Base-by-base conservation (phyloP, 2,113 vertebrate species). In the Coptodon rendalli region DNA sequence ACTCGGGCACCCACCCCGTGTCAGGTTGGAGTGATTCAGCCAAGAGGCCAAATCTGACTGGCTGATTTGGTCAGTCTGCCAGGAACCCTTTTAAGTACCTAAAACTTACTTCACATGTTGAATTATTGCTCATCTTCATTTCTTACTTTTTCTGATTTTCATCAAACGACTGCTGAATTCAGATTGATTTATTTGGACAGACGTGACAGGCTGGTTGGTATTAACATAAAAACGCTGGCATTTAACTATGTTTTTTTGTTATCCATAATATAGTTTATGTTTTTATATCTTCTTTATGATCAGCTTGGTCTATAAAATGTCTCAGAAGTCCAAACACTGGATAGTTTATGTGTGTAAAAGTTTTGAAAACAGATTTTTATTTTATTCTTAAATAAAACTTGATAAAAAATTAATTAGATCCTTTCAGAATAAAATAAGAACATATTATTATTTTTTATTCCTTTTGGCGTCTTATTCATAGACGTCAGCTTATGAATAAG, bases 1-100 rank as follows among this genome's bases (percentile, higher is more conserved):
- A 53, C 59, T 90, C 83, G 83, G 24, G 19, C 27, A 11, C 59
- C 17, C 82, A 54, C 34, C n/a, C 54, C 16, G 45, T 48, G 38
- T 31, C 52, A 31, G 54, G 13, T 11, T 19, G 9, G 5, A 38
- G 9, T 66, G 50, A 48, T 53, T 81, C 27, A 84, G 11, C 40
- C 59, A 43, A 9, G 5, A 13, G 16, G 54, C 36, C 57, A 57
- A 80, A 88, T 8, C 11, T 68, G 6, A 59, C 3, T 10, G 19
- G 11, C 22, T 80, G 16, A 38, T 81, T 56, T 6, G 5, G 12
- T 17, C 11, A 7, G 34, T 71, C 3, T 45, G 6, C 12, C 12
- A 83, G 38, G 71, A 4, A 76, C 14, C 24, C 7, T 17, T 57
- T 59, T 31, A 48, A 61, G 19, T n/a, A 7, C 19, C 2, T 3